phyloP scores from a whole-genome alignment of 2,888 invertebrate genomes.

The Octonoba sinensis region DNA sequence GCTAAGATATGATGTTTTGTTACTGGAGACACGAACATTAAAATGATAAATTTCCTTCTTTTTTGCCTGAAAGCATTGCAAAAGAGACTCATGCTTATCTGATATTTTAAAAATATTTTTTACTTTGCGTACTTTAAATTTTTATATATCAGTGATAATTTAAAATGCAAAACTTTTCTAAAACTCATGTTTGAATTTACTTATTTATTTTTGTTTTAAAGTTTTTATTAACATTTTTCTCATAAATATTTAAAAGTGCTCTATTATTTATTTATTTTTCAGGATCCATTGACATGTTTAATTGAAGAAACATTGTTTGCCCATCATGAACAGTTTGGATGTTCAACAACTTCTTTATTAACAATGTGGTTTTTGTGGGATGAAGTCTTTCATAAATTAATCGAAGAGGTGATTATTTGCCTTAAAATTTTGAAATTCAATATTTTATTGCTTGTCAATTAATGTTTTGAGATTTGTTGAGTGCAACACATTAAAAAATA shows the following conservation, averaged over 20 bases:
- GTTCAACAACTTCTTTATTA: conserved; percentile 32
- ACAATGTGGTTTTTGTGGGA: conserved; percentile 55
- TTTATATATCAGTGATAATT: neutral
- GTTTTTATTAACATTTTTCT: neutral
- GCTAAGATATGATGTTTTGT: conserved; percentile 19
- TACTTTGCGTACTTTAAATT: neutral
- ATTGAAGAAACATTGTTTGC: conserved; percentile 38
- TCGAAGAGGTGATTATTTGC: conserved; percentile 21
- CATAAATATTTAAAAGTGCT: neutral
- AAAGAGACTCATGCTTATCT: conserved; percentile 24
- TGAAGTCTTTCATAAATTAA: conserved; percentile 11
- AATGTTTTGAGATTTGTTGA: no score
- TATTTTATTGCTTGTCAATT: no score
- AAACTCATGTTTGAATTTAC: neutral
- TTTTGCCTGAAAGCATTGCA: conserved; percentile 12
- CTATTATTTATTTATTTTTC: neutral
- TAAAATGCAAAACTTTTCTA: neutral
- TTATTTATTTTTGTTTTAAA: neutral
- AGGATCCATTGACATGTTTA: conserved; percentile 29
- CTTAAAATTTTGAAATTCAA: no score
- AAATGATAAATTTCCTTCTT: conserved; percentile 32
- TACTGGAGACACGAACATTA: conserved; percentile 21
- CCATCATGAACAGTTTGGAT: conserved; percentile 49
- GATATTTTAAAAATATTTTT: neutral
- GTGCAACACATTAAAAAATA: no score